Evolutionary conservation across 2,113 vertebrate species (phyloP).

Genomic region (Climacteris rufus): DNA sequence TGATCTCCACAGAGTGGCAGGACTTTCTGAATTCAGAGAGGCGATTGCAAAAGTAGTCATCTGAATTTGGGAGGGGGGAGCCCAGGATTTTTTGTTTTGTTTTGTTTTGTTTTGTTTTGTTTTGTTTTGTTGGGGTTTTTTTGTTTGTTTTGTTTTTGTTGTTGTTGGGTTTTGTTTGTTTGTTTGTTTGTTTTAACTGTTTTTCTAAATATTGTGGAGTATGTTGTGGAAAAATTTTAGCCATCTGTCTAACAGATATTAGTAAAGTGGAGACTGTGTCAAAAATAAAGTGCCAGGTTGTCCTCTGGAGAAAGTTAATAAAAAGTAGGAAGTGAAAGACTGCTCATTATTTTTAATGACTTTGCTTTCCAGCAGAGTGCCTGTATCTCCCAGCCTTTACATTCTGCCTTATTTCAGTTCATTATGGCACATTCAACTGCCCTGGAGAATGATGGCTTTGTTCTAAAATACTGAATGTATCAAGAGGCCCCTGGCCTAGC

Average conservation of each 20-base stretch:
- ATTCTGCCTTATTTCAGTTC: constrained; percentile 74
- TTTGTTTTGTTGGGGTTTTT: too few species aligned
- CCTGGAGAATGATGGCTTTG: constrained; percentile 81
- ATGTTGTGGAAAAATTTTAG: constrained; percentile 7
- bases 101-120: too few species aligned
- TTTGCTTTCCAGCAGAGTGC: constrained; percentile 80
- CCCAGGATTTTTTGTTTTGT: too few species aligned
- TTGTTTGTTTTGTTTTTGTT: too few species aligned
- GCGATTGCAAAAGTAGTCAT: neutral
- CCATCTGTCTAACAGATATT: constrained; percentile 62
- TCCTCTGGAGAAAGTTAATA: constrained; percentile 77
- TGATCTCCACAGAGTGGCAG: neutral
- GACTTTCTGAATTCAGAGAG: neutral
- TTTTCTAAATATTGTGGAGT: constrained; percentile 6
- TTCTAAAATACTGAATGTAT: constrained; percentile 71
- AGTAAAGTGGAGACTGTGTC: constrained; percentile 58
- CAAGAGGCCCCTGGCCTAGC: constrained; percentile 42
- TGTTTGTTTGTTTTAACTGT: neutral
- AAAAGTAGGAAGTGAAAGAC: constrained; percentile 75
- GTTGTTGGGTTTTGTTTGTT: too few species aligned
- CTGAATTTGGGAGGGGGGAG: neutral
- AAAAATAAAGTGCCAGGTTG: constrained; percentile 70
- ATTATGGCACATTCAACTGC: constrained; percentile 66
- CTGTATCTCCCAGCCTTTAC: constrained; percentile 74
- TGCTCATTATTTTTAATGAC: constrained; percentile 90